Percentiles rank a stretch among this genome's conserved stretches.
phyloP scores from a whole-genome alignment of 2,113 vertebrate species.

The Corvus moneduloides region DNA sequence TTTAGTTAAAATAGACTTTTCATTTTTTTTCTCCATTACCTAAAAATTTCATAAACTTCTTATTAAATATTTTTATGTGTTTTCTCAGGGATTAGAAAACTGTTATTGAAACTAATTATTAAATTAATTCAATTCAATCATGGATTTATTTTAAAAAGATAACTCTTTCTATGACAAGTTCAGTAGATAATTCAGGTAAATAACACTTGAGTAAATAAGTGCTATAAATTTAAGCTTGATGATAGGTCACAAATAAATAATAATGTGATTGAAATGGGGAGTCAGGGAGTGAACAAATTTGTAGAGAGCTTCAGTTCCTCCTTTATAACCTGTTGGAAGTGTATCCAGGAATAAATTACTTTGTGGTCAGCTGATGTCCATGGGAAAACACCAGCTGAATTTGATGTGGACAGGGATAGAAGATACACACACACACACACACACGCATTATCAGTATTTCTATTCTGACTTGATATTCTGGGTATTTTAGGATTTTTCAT shows the following conservation, averaged over 20 bases:
- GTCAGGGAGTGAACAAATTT: background rate
- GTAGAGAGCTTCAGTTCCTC: background rate
- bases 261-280: background rate
- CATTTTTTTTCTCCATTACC: background rate
- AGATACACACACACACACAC: background rate
- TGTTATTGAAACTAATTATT: background rate
- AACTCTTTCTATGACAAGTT: background rate
- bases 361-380: background rate
- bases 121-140: background rate
- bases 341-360: background rate
- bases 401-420: background rate
- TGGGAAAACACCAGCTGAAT: background rate
- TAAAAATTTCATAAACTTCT: background rate
- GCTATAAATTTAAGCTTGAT: background rate
- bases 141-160: background rate
- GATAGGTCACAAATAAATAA: background rate
- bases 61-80: background rate
- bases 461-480: background rate
- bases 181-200: background rate
- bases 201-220: background rate
- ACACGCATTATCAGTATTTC: background rate
- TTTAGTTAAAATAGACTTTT: background rate
- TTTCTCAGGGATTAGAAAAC: background rate
- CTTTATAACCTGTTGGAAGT: background rate
- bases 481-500: background rate